phyloP scores from a whole-genome alignment of 2,113 vertebrate species.

The Rhineura floridana region DNA sequence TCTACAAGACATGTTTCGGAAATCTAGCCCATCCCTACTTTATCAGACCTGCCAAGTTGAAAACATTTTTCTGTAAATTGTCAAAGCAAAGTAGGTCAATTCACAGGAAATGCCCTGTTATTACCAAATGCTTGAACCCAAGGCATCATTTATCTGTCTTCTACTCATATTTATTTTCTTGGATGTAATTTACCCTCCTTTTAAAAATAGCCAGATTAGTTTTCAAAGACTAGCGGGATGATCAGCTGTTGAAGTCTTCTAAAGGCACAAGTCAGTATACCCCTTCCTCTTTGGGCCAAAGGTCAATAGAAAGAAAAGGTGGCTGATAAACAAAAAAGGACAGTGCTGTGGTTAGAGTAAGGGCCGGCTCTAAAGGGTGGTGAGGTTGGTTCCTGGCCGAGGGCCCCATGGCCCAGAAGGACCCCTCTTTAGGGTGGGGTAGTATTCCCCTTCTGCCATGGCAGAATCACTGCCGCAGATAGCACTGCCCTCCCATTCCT shows the following conservation, averaged over 20 bases:
- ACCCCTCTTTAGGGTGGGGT: no score
- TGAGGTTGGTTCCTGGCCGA: no score
- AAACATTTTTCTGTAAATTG: conserved; percentile 12
- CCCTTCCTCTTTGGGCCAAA: neutral
- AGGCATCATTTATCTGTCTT: neutral
- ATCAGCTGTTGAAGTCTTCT: conserved; percentile 23
- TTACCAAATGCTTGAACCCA: neutral
- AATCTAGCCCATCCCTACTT: neutral
- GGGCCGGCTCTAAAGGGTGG: no score
- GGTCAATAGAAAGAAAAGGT: conserved; percentile 22
- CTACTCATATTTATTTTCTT: neutral
- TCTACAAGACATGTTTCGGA: neutral
- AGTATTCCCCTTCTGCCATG: no score
- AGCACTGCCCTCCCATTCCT: no score
- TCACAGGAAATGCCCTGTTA: neutral
- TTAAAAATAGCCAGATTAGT: neutral
- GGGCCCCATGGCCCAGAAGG: no score
- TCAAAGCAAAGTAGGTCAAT: neutral
- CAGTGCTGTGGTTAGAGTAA: neutral
- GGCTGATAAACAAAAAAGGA: neutral
- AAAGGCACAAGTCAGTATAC: conserved; percentile 36
- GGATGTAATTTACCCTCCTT: no score
- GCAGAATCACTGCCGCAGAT: no score
- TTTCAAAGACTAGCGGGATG: conserved; percentile 12
- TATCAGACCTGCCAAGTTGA: neutral